These are phyloP conservation scores for Microtus californicus DNA, from an alignment of 2,797 vertebrate genomes.

Conservation along the genomic window DNA sequence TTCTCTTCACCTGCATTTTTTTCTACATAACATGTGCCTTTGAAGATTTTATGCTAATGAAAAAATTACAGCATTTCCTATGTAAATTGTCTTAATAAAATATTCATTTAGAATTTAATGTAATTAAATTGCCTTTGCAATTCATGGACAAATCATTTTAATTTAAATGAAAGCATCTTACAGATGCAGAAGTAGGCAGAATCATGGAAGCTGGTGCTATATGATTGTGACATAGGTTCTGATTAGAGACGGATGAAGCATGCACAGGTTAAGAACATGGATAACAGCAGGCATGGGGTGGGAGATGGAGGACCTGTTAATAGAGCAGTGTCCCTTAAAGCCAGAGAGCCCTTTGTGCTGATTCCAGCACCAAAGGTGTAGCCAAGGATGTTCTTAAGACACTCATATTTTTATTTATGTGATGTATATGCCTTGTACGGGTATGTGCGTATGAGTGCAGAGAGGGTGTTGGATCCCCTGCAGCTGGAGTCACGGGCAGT, in stretches of 20 bases:
- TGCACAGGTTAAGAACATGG: not conserved
- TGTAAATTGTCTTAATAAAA: not conserved
- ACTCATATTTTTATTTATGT: not conserved
- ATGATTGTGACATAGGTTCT: not conserved
- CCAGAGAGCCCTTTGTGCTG: not conserved
- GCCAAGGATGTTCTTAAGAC: not conserved
- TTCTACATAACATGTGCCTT: too few relatives aligned
- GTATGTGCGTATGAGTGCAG: not conserved
- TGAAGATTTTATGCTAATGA: not conserved
- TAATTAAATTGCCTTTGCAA: not conserved
- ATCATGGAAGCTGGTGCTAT: not conserved
- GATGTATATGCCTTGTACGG: not conserved
- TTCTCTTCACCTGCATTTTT: not conserved
- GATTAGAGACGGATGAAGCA: not conserved
- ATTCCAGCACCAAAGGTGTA: not conserved
- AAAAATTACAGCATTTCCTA: not conserved
- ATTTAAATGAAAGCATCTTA: not conserved
- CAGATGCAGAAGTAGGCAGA: not conserved
- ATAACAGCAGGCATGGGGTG: not conserved
- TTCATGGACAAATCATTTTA: not conserved
- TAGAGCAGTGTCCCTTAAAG: not conserved
- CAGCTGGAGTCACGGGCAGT: not conserved
- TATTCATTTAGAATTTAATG: not conserved
- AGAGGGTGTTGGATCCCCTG: not conserved
- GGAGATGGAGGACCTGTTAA: not conserved